Percentiles rank a stretch among this genome's conserved stretches.
These are phyloP conservation scores for Peribatodes rhomboidaria DNA, from an alignment of 2,888 invertebrate genomes.

Conservation along the genomic window DNA sequence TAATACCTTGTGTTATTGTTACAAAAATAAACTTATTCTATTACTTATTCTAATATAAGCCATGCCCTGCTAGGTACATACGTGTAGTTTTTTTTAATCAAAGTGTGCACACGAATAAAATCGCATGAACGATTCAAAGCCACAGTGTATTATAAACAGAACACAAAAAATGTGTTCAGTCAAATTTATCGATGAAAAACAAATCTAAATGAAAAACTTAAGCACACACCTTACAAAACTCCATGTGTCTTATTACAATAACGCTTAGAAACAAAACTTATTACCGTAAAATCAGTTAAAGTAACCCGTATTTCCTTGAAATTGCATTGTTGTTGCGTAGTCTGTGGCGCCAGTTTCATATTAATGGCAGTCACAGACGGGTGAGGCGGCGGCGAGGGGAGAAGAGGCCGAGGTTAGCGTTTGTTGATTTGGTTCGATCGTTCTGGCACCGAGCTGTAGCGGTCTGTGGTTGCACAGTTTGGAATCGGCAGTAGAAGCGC, in stretches of 20 bases:
- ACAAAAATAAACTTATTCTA: too few relatives aligned
- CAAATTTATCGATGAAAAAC: neutral
- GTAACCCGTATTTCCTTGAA: neutral
- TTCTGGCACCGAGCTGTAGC: conserved; percentile 37
- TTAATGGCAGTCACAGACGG: conserved; percentile 39
- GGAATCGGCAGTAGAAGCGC: conserved; percentile 76
- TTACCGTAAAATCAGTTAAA: neutral
- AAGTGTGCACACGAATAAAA: conserved; percentile 62
- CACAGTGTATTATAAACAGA: conserved; percentile 62
- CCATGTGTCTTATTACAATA: neutral
- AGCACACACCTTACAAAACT: neutral
- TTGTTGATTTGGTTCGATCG: conserved; percentile 62
- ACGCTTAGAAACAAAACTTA: neutral
- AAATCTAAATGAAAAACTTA: neutral
- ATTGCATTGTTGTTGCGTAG: conserved; percentile 47
- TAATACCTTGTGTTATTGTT: too few relatives aligned
- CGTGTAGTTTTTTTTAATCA: neutral
- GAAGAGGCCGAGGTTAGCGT: conserved; percentile 50
- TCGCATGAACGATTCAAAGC: conserved; percentile 43
- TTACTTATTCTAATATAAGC: too few relatives aligned
- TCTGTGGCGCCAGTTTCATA: conserved; percentile 64
- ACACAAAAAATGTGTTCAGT: conserved; percentile 5
- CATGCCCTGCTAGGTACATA: too few relatives aligned
- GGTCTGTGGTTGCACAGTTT: conserved; percentile 64
- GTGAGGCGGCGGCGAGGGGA: conserved; percentile 37